Evolutionary conservation across 2,113 vertebrate genomes (phyloP), one percentile per base, ranked within the genome.

Genomic region (Amphilophus citrinellus): DNA sequence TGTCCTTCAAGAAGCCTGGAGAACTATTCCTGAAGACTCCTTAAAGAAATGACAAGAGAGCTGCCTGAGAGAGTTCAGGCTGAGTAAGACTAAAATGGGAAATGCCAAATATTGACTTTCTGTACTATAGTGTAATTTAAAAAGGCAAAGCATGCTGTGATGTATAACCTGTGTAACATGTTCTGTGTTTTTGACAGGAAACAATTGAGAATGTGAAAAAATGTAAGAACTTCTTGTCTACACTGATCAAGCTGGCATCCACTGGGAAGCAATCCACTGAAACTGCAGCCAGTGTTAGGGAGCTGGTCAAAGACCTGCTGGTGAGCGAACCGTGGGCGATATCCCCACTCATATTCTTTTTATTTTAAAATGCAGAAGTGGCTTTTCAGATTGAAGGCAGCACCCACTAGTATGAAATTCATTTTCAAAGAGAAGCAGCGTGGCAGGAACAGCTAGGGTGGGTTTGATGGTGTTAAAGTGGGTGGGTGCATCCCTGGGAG

Each of bases 161-260:
- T 44, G 11, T 24, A 24, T 24, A 32, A 32, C 8, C 2, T 37
- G 8, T 39, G 37, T 39, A 39, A 39, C 2, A 39, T 10, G n/a
- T 79, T 65, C 22, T 68, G 1, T 86, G 17, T 86, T 4, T 82
- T 73, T 78, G 13, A 11, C 86, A 99, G 98, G 98, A 99, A 95
- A 99, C 98, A 3, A 97, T 99, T 96, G 98, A 99, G 94, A 99
- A 99, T 94, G 98, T 99, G 95, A 99, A 98, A 94, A 99, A 99
- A 93, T 99, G 98, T 92, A 98, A 97, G 95, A 99, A 98, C 95
- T 99, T 99, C 92, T 93, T 99, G 84, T 99, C 98, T 14, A 99
- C 98, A 1, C 90, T 99, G 93, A 99, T 99, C 94, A 99, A 99
- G 94, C 95, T 99, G 94, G 98, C 98, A 22, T 99, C 98, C 39